Conservation (phyloP, 2,888 invertebrate species). For the Hypomecis atomaria region DNA sequence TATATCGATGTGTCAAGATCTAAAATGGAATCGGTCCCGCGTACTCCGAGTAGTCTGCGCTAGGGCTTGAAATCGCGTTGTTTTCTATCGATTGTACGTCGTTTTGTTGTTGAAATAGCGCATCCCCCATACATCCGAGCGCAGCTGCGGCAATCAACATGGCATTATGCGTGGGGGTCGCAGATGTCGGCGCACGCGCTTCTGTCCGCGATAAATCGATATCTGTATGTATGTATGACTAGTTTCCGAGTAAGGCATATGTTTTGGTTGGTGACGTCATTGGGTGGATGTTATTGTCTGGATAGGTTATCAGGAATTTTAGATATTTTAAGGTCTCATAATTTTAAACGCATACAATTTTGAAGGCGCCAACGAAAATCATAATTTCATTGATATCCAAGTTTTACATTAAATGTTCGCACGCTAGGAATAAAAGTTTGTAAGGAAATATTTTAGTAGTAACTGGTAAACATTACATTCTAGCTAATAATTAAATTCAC, state of each 20-base stretch:
- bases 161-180: conserved; percentile 78
- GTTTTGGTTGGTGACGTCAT: conserved; percentile 40
- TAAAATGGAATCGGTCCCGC: not conserved
- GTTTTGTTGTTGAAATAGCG: conserved; percentile 35
- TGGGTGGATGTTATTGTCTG: conserved; percentile 16
- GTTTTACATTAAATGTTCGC: too few species aligned
- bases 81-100: conserved; percentile 28
- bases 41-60: not conserved
- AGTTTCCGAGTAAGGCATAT: conserved; percentile 39
- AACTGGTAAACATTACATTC: too few species aligned
- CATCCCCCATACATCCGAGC: conserved; percentile 56
- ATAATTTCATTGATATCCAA: too few species aligned
- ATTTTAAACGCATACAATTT: too few species aligned
- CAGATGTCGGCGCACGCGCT: conserved; percentile 75
- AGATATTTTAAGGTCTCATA: too few species aligned
- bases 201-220: conserved; percentile 66
- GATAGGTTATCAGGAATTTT: not conserved
- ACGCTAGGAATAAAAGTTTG: too few species aligned
- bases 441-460: too few species aligned
- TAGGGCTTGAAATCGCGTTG: conserved; percentile 31
- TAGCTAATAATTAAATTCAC: too few species aligned
- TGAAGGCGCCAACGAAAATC: too few species aligned
- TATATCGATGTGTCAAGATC: conserved; percentile 5
- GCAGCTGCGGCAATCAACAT: conserved; percentile 79
- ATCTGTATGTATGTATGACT: conserved; percentile 47